Percentiles rank a stretch among this genome's conserved stretches.
Evolutionary conservation across 2,113 vertebrate species (phyloP).

Genomic region (Taxidea taxus): DNA sequence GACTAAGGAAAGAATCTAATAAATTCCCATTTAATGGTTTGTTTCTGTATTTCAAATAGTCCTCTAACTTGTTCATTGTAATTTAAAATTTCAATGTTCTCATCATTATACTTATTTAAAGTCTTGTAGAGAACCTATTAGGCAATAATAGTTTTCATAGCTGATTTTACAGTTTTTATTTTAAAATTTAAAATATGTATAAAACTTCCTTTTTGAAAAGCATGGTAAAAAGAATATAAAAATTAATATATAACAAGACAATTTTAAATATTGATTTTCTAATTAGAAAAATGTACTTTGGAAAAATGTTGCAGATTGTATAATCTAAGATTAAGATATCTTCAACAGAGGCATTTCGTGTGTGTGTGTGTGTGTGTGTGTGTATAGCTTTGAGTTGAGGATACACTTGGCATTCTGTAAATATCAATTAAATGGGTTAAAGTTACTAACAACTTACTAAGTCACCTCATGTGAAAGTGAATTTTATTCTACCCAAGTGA

Average conservation of each 20-base stretch:
- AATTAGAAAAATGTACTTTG: background rate
- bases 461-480: background rate
- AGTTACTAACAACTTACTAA: background rate
- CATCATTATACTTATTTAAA: background rate
- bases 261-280: background rate
- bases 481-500: background rate
- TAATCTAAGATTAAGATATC: background rate
- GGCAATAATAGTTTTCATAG: background rate
- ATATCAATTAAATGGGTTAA: background rate
- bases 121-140: background rate
- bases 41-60: constrained; percentile 15
- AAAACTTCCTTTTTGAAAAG: background rate
- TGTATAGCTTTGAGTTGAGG: background rate
- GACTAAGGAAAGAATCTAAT: background rate
- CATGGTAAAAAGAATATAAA: background rate
- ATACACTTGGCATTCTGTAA: background rate
- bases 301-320: background rate
- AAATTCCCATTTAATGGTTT: background rate
- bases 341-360: background rate
- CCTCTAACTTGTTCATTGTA: background rate
- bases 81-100: background rate
- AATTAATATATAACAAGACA: background rate
- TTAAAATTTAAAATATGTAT: background rate
- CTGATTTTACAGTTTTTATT: background rate
- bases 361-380: background rate